These are phyloP conservation scores for Numenius arquata DNA, from an alignment of 2,113 vertebrate genomes.

Conservation along the genomic window DNA sequence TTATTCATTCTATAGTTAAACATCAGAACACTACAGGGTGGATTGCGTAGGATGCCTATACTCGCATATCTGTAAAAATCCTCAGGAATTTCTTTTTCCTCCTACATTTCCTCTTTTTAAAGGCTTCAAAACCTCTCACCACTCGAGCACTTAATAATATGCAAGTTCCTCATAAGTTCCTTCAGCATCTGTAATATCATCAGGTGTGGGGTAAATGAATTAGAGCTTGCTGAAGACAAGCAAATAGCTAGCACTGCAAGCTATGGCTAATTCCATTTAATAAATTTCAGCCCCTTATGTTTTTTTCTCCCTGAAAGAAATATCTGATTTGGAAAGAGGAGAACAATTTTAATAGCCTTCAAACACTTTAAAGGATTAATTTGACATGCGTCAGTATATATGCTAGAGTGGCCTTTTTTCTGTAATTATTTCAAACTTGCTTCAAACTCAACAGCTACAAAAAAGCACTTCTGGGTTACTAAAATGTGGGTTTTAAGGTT, in stretches of 20 bases:
- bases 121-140: not conserved
- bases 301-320: not conserved
- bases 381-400: not conserved
- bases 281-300: not conserved
- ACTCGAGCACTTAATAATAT: not conserved
- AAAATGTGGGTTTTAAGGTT: not conserved
- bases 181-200: not conserved
- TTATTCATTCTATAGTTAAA: not conserved
- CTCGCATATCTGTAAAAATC: not conserved
- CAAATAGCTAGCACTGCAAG: not conserved
- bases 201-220: constrained; percentile 3
- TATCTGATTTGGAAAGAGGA: not conserved
- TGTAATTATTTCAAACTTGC: constrained; percentile 3
- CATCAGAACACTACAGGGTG: not conserved
- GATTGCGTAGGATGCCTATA: not conserved
- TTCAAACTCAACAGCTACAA: not conserved
- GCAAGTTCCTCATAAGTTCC: not conserved
- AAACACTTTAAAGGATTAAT: not conserved
- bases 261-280: constrained; percentile 8
- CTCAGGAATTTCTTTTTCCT: not conserved
- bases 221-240: not conserved
- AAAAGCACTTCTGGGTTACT: not conserved
- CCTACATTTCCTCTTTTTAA: not conserved
- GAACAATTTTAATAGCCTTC: not conserved
- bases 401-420: not conserved